These are phyloP conservation scores for Tangara arthus DNA, from an alignment of 2,797 vertebrate species.

Conservation along the genomic window DNA sequence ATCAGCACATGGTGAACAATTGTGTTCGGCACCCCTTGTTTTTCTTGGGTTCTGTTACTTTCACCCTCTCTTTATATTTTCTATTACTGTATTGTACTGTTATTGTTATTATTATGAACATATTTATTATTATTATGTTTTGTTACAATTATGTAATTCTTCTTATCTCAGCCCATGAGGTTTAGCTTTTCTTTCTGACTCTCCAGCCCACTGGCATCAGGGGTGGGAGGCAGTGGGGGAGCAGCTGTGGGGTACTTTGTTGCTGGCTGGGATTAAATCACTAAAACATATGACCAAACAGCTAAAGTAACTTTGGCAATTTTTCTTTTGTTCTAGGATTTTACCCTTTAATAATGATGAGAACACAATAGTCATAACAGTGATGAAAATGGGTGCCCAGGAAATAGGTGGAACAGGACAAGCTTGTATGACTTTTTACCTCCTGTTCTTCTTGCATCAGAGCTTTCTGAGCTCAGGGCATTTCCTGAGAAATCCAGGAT, in stretches of 20 bases:
- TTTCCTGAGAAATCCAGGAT: not conserved
- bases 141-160: not conserved
- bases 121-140: not conserved
- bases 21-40: not conserved
- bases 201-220: not conserved
- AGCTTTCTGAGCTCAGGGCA: not conserved
- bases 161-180: fast-evolving
- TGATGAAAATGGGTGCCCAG: not conserved
- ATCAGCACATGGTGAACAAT: not conserved
- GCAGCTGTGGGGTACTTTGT: not conserved
- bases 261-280: not conserved
- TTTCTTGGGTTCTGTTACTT: not conserved
- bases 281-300: not conserved
- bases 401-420: not conserved
- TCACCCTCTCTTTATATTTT: not conserved
- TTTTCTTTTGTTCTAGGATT: not conserved
- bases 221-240: not conserved
- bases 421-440: not conserved
- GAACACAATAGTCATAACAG: not conserved
- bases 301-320: not conserved
- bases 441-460: not conserved
- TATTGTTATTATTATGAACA: not conserved
- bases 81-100: not conserved
- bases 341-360: not conserved
- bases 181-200: not conserved